Percentiles rank a stretch among this genome's conserved stretches.
These are phyloP conservation scores for Rattus rattus DNA, from an alignment of 2,113 vertebrate species.

Conservation along the genomic window DNA sequence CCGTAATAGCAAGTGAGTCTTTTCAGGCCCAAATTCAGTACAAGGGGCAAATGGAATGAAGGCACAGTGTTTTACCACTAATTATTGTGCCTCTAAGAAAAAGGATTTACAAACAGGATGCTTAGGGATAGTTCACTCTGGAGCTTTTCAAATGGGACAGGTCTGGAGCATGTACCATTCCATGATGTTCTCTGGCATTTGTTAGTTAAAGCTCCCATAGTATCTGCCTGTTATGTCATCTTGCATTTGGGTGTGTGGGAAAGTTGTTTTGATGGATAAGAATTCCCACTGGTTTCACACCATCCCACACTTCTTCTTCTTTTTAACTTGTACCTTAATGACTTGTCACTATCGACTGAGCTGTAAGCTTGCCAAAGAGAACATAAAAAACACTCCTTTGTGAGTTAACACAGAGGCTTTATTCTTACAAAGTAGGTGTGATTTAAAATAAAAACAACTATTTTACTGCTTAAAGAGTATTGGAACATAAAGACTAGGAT, in stretches of 20 bases:
- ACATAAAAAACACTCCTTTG: neutral
- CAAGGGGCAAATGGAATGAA: neutral
- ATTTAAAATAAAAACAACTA: conserved; percentile 12
- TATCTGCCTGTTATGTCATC: neutral
- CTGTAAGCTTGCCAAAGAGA: neutral
- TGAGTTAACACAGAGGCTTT: neutral
- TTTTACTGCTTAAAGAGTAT: neutral
- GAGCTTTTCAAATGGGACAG: neutral
- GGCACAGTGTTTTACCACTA: neutral
- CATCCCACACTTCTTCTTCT: neutral
- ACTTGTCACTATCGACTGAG: conserved; percentile 37
- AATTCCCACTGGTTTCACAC: neutral
- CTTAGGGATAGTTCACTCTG: conserved; percentile 1
- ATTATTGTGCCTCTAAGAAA: neutral
- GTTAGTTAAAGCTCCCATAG: neutral
- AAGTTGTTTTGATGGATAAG: conserved; percentile 24
- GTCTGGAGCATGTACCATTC: neutral
- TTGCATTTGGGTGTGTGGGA: neutral
- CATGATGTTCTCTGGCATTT: neutral
- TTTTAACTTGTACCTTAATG: neutral
- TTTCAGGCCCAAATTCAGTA: neutral
- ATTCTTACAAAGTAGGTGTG: neutral
- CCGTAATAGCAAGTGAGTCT: neutral
- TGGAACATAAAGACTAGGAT: conserved; percentile 27
- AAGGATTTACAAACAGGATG: neutral